These are phyloP conservation scores for Ochotona curzoniae DNA, from an alignment of 2,113 vertebrate species.

Conservation along the genomic window DNA sequence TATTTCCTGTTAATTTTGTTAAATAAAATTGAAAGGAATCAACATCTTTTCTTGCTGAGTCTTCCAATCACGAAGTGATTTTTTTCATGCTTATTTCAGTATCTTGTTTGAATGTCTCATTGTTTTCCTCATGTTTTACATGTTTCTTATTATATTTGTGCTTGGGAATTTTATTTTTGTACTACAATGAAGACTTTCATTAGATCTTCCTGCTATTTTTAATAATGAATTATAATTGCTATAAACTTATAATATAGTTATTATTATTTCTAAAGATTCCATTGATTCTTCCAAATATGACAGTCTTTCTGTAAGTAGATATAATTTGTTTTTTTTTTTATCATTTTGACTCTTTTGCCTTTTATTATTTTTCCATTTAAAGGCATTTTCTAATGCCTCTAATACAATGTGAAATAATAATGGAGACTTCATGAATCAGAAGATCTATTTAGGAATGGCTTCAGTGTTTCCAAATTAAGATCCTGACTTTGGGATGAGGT, in stretches of 20 bases:
- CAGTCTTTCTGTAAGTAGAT: not conserved
- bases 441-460: not conserved
- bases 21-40: not conserved
- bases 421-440: not conserved
- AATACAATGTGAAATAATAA: not conserved
- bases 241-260: not conserved
- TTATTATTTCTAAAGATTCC: not conserved
- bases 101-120: constrained; percentile 17
- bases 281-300: not conserved
- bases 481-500: not conserved
- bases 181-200: not conserved
- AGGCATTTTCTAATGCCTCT: constrained; percentile 19
- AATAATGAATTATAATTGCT: not conserved
- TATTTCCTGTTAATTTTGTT: not conserved
- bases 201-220: not conserved
- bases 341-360: not conserved
- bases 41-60: not conserved
- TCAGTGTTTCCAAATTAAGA: constrained; percentile 12
- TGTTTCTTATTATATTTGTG: not conserved
- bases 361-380: not conserved
- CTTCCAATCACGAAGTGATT: not conserved
- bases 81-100: not conserved
- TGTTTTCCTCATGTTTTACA: constrained; percentile 31
- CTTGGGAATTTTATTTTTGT: constrained; percentile 37
- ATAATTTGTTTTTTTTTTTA: not conserved